phyloP scores from a whole-genome alignment of 53 echinoderm and acorn worm genomes.

The Antedon mediterranea region DNA sequence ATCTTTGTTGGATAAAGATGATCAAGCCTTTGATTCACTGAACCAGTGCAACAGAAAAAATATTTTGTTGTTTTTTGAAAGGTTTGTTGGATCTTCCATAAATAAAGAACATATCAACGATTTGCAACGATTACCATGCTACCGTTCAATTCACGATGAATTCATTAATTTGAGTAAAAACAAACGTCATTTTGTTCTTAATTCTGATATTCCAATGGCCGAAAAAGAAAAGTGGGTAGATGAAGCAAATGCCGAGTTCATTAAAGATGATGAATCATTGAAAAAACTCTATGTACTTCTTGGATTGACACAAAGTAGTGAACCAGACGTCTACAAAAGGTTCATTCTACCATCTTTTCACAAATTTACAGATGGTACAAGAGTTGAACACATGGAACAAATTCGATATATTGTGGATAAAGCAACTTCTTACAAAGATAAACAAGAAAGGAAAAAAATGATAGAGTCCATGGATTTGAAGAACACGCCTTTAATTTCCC shows the following conservation, averaged over 20 bases:
- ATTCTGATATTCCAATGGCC: background rate
- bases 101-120: background rate
- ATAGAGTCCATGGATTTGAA: background rate
- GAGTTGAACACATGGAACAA: conserved; percentile 9
- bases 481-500: background rate
- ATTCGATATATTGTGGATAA: background rate
- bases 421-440: background rate
- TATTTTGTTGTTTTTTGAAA: background rate
- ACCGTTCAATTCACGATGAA: background rate
- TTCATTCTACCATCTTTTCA: conserved; percentile 34
- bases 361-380: conserved; percentile 6
- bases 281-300: conserved; percentile 7
- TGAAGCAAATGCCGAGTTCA: conserved; percentile 2
- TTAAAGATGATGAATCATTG: background rate
- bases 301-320: background rate
- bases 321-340: conserved; percentile 14
- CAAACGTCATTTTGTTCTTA: conserved; percentile 3
- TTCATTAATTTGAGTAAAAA: background rate
- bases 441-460: background rate
- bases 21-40: background rate
- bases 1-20: background rate
- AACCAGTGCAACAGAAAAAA: background rate
- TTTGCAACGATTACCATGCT: conserved; percentile 11
- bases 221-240: conserved; percentile 5
- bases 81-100: background rate